Percentiles rank a stretch among this genome's conserved stretches.
Evolutionary conservation across 2,113 vertebrate genomes (phyloP).

Genomic region (Erythrocercus mccallii): DNA sequence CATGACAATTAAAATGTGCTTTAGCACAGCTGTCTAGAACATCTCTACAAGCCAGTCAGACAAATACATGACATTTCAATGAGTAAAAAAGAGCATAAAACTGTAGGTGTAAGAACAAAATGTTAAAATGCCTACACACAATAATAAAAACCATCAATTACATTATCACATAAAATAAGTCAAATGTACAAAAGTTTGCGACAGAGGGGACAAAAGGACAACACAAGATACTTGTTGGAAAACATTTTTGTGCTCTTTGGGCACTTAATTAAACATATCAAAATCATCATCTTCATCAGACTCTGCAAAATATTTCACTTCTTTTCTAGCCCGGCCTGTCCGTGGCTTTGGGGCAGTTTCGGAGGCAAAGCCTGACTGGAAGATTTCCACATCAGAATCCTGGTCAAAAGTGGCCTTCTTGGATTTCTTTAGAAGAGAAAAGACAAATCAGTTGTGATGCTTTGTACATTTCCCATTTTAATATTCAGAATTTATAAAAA

Average conservation of each 20-base stretch:
- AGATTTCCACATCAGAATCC: slow-evolving; percentile 84
- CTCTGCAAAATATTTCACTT: slow-evolving; percentile 94
- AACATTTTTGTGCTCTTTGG: slow-evolving; percentile 75
- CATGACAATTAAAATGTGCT: slow-evolving; percentile 96
- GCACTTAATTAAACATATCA: slow-evolving; percentile 92
- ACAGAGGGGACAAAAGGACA: slow-evolving; percentile 82
- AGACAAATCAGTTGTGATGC: background rate
- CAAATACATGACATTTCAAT: slow-evolving; percentile 94
- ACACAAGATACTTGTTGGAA: slow-evolving; percentile 77
- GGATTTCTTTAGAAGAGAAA: slow-evolving; percentile 75
- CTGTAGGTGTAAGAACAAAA: slow-evolving; percentile 96
- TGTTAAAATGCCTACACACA: slow-evolving; percentile 97
- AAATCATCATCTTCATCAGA: slow-evolving; percentile 88
- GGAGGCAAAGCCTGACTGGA: slow-evolving; percentile 73
- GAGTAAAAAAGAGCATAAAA: slow-evolving; percentile 94
- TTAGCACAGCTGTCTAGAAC: slow-evolving; percentile 89
- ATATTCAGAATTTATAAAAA: background rate
- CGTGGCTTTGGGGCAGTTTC: slow-evolving; percentile 78
- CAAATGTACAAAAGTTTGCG: slow-evolving; percentile 98
- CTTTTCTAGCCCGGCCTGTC: slow-evolving; percentile 88
- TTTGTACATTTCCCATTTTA: background rate
- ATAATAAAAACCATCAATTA: slow-evolving; percentile 95
- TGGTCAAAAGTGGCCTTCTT: slow-evolving; percentile 83
- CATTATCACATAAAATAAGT: slow-evolving; percentile 91
- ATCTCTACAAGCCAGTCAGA: slow-evolving; percentile 95